These are phyloP conservation scores for Lepus europaeus DNA, from an alignment of 2,113 vertebrate species.

Conservation along the genomic window DNA sequence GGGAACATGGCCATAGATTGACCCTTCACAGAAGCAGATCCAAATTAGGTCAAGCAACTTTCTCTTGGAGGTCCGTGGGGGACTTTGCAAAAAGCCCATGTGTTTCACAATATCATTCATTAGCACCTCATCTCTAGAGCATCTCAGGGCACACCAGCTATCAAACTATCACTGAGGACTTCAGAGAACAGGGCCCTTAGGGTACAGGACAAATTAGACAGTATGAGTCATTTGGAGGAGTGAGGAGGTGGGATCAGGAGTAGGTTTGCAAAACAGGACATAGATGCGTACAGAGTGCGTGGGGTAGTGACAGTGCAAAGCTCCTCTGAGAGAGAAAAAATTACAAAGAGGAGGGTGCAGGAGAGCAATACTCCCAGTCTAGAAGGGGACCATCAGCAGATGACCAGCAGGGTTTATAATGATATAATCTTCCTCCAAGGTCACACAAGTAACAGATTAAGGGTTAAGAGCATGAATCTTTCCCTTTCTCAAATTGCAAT, in stretches of 20 bases:
- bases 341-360: not conserved
- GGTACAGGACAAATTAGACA: not conserved
- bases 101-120: not conserved
- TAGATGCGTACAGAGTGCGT: not conserved
- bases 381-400: not conserved
- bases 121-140: not conserved
- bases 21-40: not conserved
- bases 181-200: not conserved
- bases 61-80: too few species aligned
- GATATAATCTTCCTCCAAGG: not conserved
- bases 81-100: not conserved
- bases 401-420: not conserved
- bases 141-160: not conserved
- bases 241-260: not conserved
- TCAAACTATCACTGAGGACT: not conserved
- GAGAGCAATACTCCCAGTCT: not conserved
- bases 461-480: not conserved
- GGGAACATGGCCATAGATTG: accelerated
- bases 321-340: not conserved
- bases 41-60: not conserved
- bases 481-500: not conserved
- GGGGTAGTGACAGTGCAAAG: too few species aligned
- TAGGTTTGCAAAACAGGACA: too few species aligned
- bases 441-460: not conserved
- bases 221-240: not conserved